Conservation (phyloP, 2,113 vertebrate genomes). For the Theropithecus gelada region DNA sequence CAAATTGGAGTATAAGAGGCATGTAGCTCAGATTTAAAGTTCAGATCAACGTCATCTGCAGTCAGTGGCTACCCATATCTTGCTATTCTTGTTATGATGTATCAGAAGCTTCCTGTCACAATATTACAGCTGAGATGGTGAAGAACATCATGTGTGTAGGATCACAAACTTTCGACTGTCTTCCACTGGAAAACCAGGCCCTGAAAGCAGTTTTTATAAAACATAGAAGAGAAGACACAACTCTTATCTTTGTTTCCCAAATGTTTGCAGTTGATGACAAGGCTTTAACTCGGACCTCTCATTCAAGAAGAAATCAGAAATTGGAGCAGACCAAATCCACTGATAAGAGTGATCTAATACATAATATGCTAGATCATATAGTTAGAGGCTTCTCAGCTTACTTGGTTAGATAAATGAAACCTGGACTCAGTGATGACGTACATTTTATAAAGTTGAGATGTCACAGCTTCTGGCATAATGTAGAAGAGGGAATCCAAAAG, state of each 20-base stretch:
- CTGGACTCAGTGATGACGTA: neutral
- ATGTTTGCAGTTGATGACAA: neutral
- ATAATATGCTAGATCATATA: neutral
- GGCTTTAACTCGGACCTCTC: neutral
- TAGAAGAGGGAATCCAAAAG: neutral
- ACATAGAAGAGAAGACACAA: neutral
- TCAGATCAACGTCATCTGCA: constrained; percentile 90
- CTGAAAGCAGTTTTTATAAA: constrained; percentile 83
- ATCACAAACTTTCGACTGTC: constrained; percentile 86
- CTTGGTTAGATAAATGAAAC: neutral
- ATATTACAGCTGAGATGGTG: constrained; percentile 88
- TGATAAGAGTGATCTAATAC: neutral
- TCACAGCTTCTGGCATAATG: neutral
- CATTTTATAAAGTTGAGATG: neutral
- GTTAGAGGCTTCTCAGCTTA: neutral
- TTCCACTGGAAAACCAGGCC: constrained; percentile 88
- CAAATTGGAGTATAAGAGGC: constrained; percentile 87
- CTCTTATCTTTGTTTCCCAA: neutral
- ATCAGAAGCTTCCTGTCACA: constrained; percentile 90
- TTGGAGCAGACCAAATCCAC: neutral
- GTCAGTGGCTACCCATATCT: constrained; percentile 91
- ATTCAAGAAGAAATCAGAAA: neutral
- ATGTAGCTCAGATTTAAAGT: constrained; percentile 91
- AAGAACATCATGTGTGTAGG: constrained; percentile 91
- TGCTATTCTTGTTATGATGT: constrained; percentile 92